These are phyloP conservation scores for Anorthoa munda DNA, from an alignment of 2,888 invertebrate species.

Conservation along the genomic window DNA sequence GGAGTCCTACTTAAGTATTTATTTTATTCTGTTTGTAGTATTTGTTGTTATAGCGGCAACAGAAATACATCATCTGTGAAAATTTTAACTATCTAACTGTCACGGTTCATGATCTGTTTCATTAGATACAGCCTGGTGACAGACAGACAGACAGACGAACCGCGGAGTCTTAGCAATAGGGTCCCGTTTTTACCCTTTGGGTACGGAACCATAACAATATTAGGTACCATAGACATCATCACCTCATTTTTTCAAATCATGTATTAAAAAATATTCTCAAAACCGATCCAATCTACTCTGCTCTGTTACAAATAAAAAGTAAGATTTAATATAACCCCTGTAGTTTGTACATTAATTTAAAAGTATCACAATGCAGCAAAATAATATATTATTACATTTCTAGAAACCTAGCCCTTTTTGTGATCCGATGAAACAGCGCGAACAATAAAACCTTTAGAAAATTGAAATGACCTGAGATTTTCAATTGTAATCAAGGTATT, in stretches of 20 bases:
- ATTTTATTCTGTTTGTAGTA: too few species aligned
- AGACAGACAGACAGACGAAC: too few species aligned
- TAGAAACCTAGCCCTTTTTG: slow-evolving; percentile 42
- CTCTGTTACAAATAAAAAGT: slow-evolving; percentile 26
- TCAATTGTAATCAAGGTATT: slow-evolving; percentile 58
- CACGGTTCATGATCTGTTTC: too few species aligned
- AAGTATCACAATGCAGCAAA: slow-evolving; percentile 22
- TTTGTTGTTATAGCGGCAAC: too few species aligned
- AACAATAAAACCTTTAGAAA: slow-evolving; percentile 51
- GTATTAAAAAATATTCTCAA: not conserved
- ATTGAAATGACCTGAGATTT: slow-evolving; percentile 47
- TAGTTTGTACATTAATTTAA: slow-evolving; percentile 30
- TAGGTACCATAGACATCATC: too few species aligned
- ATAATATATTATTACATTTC: slow-evolving; percentile 31
- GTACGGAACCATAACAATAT: too few species aligned
- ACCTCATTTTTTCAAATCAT: not conserved
- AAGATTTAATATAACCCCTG: slow-evolving; percentile 17
- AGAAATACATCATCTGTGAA: too few species aligned
- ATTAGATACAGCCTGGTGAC: too few species aligned
- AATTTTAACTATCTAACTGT: too few species aligned
- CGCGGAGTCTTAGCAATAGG: too few species aligned
- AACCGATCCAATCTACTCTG: slow-evolving; percentile 1
- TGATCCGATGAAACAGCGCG: slow-evolving; percentile 30
- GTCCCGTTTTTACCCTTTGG: too few species aligned
- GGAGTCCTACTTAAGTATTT: too few species aligned